Evolutionary conservation across 1,140 invertebrate genomes (phyloP).

Genomic region (Macrobrachium rosenbergii): DNA sequence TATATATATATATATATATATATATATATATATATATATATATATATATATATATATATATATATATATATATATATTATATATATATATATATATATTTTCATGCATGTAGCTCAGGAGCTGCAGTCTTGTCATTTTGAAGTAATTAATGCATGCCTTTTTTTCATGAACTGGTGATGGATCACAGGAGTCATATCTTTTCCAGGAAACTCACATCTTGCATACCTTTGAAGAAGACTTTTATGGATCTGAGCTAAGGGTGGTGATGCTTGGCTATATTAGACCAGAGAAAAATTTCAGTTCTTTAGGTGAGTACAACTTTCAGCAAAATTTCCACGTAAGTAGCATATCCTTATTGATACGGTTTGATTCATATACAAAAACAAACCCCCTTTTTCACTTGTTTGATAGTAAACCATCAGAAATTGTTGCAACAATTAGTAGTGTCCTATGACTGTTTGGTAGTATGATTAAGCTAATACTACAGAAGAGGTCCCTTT

Average conservation of each 20-base stretch:
- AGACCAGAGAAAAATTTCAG: constrained; percentile 85
- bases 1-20: constrained; percentile 19
- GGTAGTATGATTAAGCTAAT: too few species aligned
- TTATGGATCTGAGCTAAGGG: constrained; percentile 85
- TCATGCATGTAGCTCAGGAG: background rate
- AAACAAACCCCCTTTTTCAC: background rate
- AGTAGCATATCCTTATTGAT: too few species aligned
- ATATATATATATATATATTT: constrained; percentile 16
- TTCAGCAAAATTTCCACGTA: too few species aligned
- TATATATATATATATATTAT: constrained; percentile 7
- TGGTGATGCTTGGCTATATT: constrained; percentile 86
- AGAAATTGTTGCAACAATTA: background rate
- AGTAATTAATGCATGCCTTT: constrained; percentile 9
- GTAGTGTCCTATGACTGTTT: too few species aligned
- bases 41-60: constrained; percentile 22
- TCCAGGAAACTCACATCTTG: constrained; percentile 91
- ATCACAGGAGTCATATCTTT: constrained; percentile 66
- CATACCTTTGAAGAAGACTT: constrained; percentile 89
- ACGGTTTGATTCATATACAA: too few species aligned
- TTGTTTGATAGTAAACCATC: background rate
- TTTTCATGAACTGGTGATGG: constrained; percentile 27
- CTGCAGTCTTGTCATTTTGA: background rate
- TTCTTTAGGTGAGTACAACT: constrained; percentile 76
- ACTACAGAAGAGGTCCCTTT: too few species aligned
- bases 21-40: constrained; percentile 19